A percentile compares a stretch with the other conserved stretches of the same genome.
Evolutionary conservation across 2,113 vertebrate genomes (phyloP).

Genomic region (Herpailurus yagouaroundi): DNA sequence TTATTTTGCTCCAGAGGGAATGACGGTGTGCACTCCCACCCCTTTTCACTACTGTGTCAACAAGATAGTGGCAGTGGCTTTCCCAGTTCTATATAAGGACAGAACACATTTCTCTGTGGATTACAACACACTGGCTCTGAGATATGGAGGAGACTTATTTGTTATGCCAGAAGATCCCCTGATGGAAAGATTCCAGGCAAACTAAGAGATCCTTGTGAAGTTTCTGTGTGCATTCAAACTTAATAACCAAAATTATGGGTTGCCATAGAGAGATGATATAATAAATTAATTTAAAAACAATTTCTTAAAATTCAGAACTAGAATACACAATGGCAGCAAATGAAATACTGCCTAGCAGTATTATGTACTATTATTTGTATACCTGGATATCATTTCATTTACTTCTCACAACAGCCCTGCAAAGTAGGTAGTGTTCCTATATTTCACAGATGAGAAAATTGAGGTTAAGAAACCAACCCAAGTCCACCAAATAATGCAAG

Average conservation of each 20-base stretch:
- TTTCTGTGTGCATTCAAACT: background rate
- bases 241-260: slow-evolving; percentile 4
- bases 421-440: background rate
- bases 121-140: background rate
- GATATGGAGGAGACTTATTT: background rate
- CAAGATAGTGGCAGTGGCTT: background rate
- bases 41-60: background rate
- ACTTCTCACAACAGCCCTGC: background rate
- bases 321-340: background rate
- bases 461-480: background rate
- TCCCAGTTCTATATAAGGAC: background rate
- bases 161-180: background rate
- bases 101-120: background rate
- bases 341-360: background rate
- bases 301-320: slow-evolving; percentile 28
- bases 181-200: background rate
- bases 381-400: background rate
- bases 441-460: background rate
- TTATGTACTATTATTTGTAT: background rate
- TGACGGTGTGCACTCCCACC: background rate
- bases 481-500: background rate
- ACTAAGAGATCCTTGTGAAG: background rate
- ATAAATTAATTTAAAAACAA: slow-evolving; percentile 26
- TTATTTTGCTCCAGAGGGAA: background rate
- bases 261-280: slow-evolving; percentile 10